These are phyloP conservation scores for Ciona savignyi DNA, from an alignment of 23 tunicate genomes.

Conservation along the genomic window DNA sequence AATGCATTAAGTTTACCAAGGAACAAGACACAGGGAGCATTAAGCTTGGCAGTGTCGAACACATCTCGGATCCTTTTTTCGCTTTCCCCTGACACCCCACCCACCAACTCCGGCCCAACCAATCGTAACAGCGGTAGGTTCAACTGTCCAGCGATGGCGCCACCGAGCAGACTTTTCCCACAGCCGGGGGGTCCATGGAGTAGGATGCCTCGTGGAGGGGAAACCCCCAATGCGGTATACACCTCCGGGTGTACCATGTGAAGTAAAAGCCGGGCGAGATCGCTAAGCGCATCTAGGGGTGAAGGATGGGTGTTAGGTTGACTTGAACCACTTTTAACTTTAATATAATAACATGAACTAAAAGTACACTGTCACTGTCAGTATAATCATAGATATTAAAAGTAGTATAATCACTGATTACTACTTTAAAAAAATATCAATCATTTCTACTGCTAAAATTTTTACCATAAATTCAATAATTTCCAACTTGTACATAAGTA, in stretches of 20 bases:
- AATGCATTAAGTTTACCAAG: constrained; percentile 63
- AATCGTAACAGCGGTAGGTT: constrained; percentile 44
- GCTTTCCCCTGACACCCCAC: constrained; percentile 74
- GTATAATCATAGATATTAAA: too few relatives aligned
- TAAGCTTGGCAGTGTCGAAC: constrained; percentile 46
- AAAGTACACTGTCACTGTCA: too few relatives aligned
- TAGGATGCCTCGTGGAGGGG: constrained; percentile 75
- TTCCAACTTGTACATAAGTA: too few relatives aligned
- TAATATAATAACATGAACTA: too few relatives aligned
- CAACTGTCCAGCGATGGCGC: constrained; percentile 71
- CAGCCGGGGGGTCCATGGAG: too few relatives aligned
- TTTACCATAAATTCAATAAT: too few relatives aligned
- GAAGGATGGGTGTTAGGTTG: too few relatives aligned
- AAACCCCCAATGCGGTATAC: constrained; percentile 53
- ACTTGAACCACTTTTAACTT: too few relatives aligned
- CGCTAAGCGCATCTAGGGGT: constrained; percentile 28
- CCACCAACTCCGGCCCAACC: constrained; percentile 63
- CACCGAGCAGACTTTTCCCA: constrained; percentile 71
- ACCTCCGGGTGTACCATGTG: constrained; percentile 72
- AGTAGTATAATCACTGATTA: too few relatives aligned
- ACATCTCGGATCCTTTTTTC: constrained; percentile 63
- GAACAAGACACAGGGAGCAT: constrained; percentile 75
- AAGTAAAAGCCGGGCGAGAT: constrained; percentile 33
- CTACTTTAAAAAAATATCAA: background rate
- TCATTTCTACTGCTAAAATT: too few relatives aligned